Evolutionary conservation across 1,140 invertebrate genomes (phyloP), one percentile per base, ranked within the genome.

Genomic region (Drosophila tristis): DNA sequence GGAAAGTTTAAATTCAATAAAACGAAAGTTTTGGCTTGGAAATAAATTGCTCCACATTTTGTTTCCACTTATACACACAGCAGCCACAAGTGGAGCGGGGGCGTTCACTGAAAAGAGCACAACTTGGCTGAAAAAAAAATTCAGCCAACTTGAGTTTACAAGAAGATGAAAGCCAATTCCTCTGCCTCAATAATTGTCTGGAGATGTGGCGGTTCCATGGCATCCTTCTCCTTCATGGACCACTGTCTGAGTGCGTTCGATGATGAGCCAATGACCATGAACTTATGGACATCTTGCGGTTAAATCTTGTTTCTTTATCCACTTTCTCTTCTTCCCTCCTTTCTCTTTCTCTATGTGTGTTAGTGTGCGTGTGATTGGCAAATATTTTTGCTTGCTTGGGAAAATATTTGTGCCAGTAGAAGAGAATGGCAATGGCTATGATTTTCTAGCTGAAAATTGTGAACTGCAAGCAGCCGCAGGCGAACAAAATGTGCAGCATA

Each of bases 361-460:
- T n/a, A n/a, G 25, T 51, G 51, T 23, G 29, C 43, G 54, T 60
- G 49, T 58, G 47, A 76, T 65, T 86, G 80, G 63, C 78, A 85
- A 85, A 85, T 78, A 77, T 78, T 86, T 80, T 86, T 65, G 67
- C 67, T 78, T 72, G 67, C 74, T 87, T 53, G 35, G 35, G 42
- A 81, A 78, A 86, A 82, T 87, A 76, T 87, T 78, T 78, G 51
- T 48, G 11, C 65, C 58, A 15, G 50, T 56, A 23, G 50, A 48
- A 65, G 31, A 61, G 61, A 42, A 55, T 20, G 20, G 54, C 43
- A 51, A 47, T 39, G 35, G 11, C 1, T 39, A 4, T 13, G 35
- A 11, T 13, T 13, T 11, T 48, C 55, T 56, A 65, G 60, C 47
- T 64, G 47, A 26, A 51, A 74, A 53, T 63, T 53, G 31, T 60